A percentile compares a stretch with the other conserved stretches of the same genome.
phyloP scores from a whole-genome alignment of 1,140 invertebrate species.

The Lordiphosa stackelbergi region DNA sequence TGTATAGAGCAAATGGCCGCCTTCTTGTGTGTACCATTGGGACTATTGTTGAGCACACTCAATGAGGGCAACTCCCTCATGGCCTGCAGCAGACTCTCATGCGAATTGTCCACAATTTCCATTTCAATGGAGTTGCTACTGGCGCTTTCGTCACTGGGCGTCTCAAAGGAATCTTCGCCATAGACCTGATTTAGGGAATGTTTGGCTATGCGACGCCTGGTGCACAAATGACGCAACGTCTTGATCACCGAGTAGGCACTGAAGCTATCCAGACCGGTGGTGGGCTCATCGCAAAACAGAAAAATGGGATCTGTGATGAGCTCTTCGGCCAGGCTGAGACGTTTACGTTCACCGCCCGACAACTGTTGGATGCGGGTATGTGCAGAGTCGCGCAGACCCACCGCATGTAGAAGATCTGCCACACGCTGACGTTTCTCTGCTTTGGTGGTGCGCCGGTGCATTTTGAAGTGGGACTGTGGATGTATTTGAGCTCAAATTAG shows the following conservation, averaged over 20 bases:
- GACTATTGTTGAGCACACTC: constrained; percentile 51
- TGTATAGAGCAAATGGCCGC: constrained; percentile 91
- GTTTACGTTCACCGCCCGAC: constrained; percentile 92
- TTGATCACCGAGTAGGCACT: constrained; percentile 86
- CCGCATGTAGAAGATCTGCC: constrained; percentile 78
- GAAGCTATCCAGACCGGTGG: constrained; percentile 89
- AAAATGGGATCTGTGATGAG: constrained; percentile 86
- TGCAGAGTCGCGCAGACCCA: constrained; percentile 84
- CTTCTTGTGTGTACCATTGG: constrained; percentile 80
- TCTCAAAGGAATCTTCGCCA: constrained; percentile 65
- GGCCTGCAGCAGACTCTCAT: constrained; percentile 48
- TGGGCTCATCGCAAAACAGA: constrained; percentile 90
- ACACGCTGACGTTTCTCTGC: constrained; percentile 77
- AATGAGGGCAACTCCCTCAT: constrained; percentile 57
- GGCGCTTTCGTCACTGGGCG: constrained; percentile 51
- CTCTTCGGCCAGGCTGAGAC: constrained; percentile 91
- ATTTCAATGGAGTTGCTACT: constrained; percentile 62
- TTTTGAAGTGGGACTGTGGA: constrained; percentile 80
- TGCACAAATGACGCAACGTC: constrained; percentile 79
- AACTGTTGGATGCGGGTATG: constrained; percentile 82
- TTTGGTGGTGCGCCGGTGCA: constrained; percentile 78
- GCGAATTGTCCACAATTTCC: constrained; percentile 46
- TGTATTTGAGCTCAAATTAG: neutral
- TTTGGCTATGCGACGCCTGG: constrained; percentile 52
- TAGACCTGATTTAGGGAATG: constrained; percentile 62